Evolutionary conservation across 2,113 vertebrate species (phyloP), one percentile per base, ranked within the genome.

Genomic region (Pteropus alecto): DNA sequence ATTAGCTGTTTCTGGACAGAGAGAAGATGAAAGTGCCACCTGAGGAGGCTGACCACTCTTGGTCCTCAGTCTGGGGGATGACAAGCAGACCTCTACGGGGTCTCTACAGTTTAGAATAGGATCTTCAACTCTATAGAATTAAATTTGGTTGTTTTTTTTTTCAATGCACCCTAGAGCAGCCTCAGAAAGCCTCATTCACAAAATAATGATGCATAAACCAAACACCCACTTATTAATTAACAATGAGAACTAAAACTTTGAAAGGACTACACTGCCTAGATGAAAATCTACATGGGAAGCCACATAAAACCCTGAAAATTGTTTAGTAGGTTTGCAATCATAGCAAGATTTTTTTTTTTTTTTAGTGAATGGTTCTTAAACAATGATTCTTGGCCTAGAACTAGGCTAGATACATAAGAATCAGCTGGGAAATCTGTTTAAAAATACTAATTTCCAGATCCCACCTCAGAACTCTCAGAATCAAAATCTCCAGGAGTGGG

Each of bases 131-230:
- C 68, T 90, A 71, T n/a, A 93, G 38, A 65, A 43, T 38, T 63
- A n/a, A 4, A 33, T 38, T 70, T 71, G 46, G 38, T 38, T 38
- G 0, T 38, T 28, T 35, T 48, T 73, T 63, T 43, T 65, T 82
- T 89, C 51, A 73, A 48, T 41, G 56, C 7, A 86, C 21, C 11
- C 19, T 21, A 79, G 3, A 92, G 26, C 43, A 89, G 4, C 15
- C 51, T 92, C 35, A 86, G 60, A 96, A 87, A 86, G 56, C 16
- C 24, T 96, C 87, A 68, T 63, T 85, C 35, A 77, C 26, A 90
- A 95, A 86, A 51, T 63, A 82, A 77, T 79, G 35, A 90, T 51
- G 15, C 14, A 41, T 46, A 93, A 35, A 81, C 24, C 87, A 90
- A 43, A 87, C 51, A 6, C 18, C 84, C 33, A n/a, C 18, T 41